Base-by-base conservation (phyloP, 2,113 vertebrate species). In the Bufo gargarizans region DNA sequence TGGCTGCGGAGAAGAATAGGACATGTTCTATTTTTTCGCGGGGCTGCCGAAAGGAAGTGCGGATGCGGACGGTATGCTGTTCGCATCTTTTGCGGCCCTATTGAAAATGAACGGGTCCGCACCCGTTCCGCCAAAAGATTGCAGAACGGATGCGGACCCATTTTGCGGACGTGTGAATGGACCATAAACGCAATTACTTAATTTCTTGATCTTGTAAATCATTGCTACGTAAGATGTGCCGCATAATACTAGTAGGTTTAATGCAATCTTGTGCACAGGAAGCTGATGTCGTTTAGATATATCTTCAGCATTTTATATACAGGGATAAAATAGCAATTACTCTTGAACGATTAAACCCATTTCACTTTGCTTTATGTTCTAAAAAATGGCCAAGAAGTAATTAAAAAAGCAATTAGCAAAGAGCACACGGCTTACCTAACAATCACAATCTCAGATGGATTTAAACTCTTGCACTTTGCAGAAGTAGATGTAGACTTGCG, bases 341-440 rank as follows among this genome's bases (percentile, higher is more conserved):
- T 67, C 47, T 22, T 33, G 10, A 33, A 61, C 17, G 49, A 2
- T 10, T 6, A 45, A 85, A 85, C 71, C n/a, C 13, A 13, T 76
- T 76, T 85, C 10, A 72, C 55, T 77, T 59, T 76, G n/a, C 55
- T 76, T 56, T 85, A 85, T 85, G 84, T 59, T 76, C 53, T 85
- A 19, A 58, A 63, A 76, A 86, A 49, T 49, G 33, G 67, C 69
- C 53, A 45, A 49, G 56, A 47, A 22, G 74, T 77, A 76, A 86
- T 86, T 86, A 86, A 12, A 86, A 77, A 61, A 61, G 84, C 55
- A 86, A 86, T 86, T 86, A 86, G 61, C 55, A 49, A 77, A 77
- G 71, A 74, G 53, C 16, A 11, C 10, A 58, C 69, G n/a, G 55
- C 10, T n/a, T 43, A 81, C 33, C 33, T 33, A 33, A 33, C 33